Evolutionary conservation across 2,113 vertebrate genomes (phyloP), one percentile per base, ranked within the genome.

Genomic region (Rhynchomys soricoides): DNA sequence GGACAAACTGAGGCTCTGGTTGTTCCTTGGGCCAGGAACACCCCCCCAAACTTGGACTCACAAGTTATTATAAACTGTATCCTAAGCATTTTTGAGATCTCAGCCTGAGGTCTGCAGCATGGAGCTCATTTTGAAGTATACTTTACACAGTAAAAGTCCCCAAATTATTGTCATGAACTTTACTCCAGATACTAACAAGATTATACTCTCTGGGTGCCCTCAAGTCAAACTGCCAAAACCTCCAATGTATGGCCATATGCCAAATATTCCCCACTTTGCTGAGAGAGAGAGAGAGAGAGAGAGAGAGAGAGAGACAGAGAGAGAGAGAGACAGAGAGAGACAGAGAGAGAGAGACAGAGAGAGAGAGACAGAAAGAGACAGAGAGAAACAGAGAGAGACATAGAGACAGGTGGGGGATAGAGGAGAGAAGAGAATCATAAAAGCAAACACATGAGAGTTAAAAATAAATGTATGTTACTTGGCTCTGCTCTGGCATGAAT

Each of bases 401-500:
- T 50, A 55, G 34, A 79, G 17, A 55, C 3, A 64, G 62, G 29
- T n/a, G 24, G 77, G 26, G 29, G 26, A 55, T 10, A 55, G 16
- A 52, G 77, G 77, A 52, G 31, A 77, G 16, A 6, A 48, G 50
- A 22, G 7, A 57, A 57, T 29, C 59, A 90, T 85, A 64, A 89
- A 83, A 89, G 92, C 66, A 89, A 94, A 89, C 74, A 4, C 57
- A 89, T 52, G 66, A 64, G 22, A 8, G 83, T 62, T 93, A 91
- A 43, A 95, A 96, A 79, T 94, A 64, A 96, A n/a, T 90, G 24
- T 0, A 57, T 74, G 78, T 90, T 5, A 7, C 40, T 59, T n/a
- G 40, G 16, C 26, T 66, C 52, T 71, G 11, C 12, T 21, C 15
- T 52, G 1, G 75, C 77, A 64, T 77, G 77, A 90, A 73, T 83